A percentile compares a stretch with the other conserved stretches of the same genome.
Conservation (phyloP, 2,113 vertebrate species). For the Sinosuthora webbiana region DNA sequence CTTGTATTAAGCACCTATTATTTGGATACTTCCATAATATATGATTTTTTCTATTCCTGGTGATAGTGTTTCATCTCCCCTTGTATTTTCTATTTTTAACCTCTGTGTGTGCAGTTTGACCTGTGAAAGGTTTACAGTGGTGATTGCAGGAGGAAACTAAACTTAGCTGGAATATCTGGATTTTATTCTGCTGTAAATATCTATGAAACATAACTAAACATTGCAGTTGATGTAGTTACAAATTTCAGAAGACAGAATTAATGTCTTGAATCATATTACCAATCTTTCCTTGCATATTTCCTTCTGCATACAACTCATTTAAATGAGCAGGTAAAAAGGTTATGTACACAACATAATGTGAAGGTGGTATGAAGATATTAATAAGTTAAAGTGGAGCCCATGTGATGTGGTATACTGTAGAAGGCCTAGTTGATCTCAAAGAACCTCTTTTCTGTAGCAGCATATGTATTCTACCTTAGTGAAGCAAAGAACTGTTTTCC, state of each 20-base stretch:
- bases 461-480: background rate
- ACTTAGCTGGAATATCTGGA: background rate
- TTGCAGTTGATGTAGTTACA: background rate
- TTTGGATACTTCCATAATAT: background rate
- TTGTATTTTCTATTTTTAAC: background rate
- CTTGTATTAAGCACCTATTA: background rate
- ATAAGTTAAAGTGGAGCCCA: background rate
- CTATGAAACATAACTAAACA: background rate
- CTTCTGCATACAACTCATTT: background rate
- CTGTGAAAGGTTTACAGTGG: background rate
- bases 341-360: background rate
- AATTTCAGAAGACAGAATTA: background rate
- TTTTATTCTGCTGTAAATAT: background rate
- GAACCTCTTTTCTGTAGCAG: background rate
- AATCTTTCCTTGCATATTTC: background rate
- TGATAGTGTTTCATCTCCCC: background rate
- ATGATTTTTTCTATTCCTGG: background rate
- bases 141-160: background rate
- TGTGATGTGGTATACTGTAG: background rate
- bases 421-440: background rate
- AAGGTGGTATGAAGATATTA: background rate
- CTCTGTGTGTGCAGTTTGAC: accelerated
- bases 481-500: background rate
- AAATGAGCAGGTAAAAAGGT: background rate
- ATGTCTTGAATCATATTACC: background rate